A percentile compares a stretch with the other conserved stretches of the same genome.
Evolutionary conservation across 2,797 vertebrate genomes (phyloP).

Genomic region (Myotis vivesi): DNA sequence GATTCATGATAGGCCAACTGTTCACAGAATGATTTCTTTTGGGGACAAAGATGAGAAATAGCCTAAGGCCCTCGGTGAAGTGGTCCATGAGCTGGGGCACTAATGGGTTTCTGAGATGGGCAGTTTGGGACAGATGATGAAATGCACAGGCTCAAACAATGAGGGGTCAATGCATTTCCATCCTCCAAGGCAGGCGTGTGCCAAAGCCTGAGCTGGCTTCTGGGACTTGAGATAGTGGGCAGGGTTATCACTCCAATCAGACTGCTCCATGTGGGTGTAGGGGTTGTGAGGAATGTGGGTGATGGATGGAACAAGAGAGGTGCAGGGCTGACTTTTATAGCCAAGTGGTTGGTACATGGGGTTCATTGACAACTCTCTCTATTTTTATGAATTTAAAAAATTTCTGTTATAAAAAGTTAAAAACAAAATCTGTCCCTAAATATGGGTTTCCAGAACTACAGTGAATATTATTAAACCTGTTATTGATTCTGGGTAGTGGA

Average conservation of each 20-base stretch:
- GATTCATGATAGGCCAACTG: not conserved
- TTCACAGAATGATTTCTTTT: conserved; percentile 44
- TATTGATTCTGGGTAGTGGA: not conserved
- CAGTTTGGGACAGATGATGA: not conserved
- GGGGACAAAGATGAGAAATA: not conserved
- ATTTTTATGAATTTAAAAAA: conserved; percentile 31
- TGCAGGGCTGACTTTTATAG: conserved; percentile 8
- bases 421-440: conserved; percentile 61
- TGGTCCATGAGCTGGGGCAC: not conserved
- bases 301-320: not conserved
- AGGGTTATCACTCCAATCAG: not conserved
- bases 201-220: not conserved
- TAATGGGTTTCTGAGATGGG: not conserved
- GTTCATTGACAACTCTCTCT: conserved; percentile 34
- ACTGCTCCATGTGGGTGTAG: not conserved
- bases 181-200: not conserved
- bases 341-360: not conserved
- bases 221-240: not conserved
- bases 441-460: conserved; percentile 44
- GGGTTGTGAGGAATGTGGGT: not conserved
- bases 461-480: not conserved
- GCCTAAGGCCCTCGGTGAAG: not conserved
- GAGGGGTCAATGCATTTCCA: not conserved
- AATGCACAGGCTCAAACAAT: not conserved
- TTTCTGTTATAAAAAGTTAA: conserved; percentile 48